These are phyloP conservation scores for Montipora foliosa DNA, from an alignment of 64 coral and sea anemone genomes.

Conservation along the genomic window DNA sequence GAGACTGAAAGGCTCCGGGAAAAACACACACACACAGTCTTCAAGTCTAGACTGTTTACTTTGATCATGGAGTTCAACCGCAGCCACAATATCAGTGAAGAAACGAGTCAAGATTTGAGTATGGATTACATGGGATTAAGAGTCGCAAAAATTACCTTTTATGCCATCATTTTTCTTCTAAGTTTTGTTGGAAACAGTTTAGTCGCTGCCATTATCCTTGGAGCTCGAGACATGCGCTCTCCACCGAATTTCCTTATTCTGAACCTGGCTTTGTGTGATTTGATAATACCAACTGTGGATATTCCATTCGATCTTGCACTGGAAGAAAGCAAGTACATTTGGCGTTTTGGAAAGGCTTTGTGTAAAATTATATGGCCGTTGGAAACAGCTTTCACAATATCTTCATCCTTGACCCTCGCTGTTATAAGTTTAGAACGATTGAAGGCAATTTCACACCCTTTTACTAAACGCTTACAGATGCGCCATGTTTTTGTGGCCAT, in stretches of 20 bases:
- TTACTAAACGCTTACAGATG: conserved; percentile 18
- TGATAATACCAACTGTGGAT: conserved; percentile 42
- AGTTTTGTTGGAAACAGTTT: conserved; percentile 65
- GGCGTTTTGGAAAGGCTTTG: conserved; percentile 53
- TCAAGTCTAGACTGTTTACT: too few species aligned
- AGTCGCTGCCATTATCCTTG: conserved; percentile 54
- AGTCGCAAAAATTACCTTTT: conserved; percentile 51
- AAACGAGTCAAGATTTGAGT: not conserved
- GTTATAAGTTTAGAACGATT: conserved; percentile 65
- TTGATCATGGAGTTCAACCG: not conserved
- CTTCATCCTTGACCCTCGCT: conserved; percentile 61
- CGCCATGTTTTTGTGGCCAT: not conserved
- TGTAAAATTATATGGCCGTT: conserved; percentile 76
- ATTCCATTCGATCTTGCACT: conserved; percentile 81
- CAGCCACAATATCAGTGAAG: too few species aligned
- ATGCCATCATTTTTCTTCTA: conserved; percentile 54
- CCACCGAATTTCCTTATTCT: conserved; percentile 57
- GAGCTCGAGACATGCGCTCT: conserved; percentile 49
- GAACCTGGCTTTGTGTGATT: conserved; percentile 69
- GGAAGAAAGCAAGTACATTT: conserved; percentile 52
- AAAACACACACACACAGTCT: too few species aligned
- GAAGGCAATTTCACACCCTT: conserved; percentile 39
- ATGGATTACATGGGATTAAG: not conserved
- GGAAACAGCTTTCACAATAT: conserved; percentile 42
- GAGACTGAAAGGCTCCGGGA: too few species aligned